phyloP scores from a whole-genome alignment of 2,888 invertebrate genomes.

The Pilophorus perplexus region DNA sequence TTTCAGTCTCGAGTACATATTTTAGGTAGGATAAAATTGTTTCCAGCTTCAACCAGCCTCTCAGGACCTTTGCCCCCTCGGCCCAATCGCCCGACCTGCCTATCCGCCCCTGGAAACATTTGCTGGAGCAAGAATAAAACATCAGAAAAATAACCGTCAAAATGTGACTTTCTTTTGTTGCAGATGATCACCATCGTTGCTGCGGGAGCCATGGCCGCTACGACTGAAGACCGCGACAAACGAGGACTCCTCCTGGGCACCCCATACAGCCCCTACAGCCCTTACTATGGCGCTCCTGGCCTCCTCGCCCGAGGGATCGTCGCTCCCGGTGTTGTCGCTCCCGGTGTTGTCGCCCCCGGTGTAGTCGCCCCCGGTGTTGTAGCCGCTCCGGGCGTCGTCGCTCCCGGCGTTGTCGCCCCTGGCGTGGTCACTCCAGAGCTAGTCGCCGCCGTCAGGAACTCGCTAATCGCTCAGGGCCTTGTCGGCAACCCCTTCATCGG shows the following conservation, averaged over 20 bases:
- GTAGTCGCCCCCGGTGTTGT: conserved; percentile 25
- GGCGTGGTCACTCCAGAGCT: conserved; percentile 5
- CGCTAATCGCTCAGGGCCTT: conserved; percentile 9
- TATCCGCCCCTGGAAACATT: too few species aligned
- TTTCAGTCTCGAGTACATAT: too few species aligned
- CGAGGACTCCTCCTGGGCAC: neutral
- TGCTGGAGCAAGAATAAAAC: too few species aligned
- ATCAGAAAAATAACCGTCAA: too few species aligned
- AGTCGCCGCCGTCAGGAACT: conserved; percentile 16
- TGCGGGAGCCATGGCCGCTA: neutral
- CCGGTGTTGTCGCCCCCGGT: conserved; percentile 11
- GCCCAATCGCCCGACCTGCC: too few species aligned
- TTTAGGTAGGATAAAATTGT: too few species aligned
- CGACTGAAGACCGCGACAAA: neutral
- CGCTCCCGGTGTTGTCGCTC: conserved; percentile 7
- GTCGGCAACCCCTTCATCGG: conserved; percentile 7
- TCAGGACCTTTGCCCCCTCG: too few species aligned
- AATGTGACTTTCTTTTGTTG: too few species aligned
- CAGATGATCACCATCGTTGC: neutral
- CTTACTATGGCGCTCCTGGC: conserved; percentile 19
- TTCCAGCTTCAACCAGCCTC: too few species aligned
- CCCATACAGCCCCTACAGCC: neutral
- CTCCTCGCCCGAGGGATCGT: conserved; percentile 3
- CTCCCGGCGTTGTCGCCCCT: conserved; percentile 23
- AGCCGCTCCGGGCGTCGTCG: conserved; percentile 24